Conservation (phyloP, 2,797 vertebrate species). For the Champsocephalus gunnari region DNA sequence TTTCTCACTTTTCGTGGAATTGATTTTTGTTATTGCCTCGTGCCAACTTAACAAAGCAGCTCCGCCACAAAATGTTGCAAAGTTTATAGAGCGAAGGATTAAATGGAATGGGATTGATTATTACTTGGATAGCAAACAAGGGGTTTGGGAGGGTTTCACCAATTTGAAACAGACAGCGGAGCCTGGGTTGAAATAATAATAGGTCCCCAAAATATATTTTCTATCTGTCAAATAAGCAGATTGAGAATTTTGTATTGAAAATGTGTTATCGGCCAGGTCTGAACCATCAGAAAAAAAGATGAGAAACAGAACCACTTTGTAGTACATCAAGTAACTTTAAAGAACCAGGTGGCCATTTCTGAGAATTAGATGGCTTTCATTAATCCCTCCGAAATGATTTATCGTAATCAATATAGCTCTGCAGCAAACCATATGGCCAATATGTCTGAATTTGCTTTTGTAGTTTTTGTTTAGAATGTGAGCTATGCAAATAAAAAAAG, state of each 20-base stretch:
- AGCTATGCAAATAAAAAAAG: constrained; percentile 77
- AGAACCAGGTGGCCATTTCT: constrained; percentile 43
- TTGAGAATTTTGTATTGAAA: constrained; percentile 28
- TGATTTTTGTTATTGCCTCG: constrained; percentile 57
- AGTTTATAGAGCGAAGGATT: constrained; percentile 72
- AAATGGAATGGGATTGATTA: constrained; percentile 80
- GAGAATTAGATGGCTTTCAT: constrained; percentile 57
- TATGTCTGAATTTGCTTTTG: constrained; percentile 74
- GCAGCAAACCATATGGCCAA: constrained; percentile 63
- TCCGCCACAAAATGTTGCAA: constrained; percentile 60
- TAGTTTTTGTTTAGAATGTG: constrained; percentile 80
- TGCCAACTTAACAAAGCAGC: constrained; percentile 67
- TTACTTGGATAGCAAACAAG: constrained; percentile 76
- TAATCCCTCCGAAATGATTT: constrained; percentile 66
- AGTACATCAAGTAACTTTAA: constrained; percentile 27
- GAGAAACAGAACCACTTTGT: constrained; percentile 17
- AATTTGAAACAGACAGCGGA: constrained; percentile 77
- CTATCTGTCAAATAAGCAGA: constrained; percentile 36
- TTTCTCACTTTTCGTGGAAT: constrained; percentile 66
- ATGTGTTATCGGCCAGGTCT: constrained; percentile 30
- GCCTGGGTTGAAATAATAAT: constrained; percentile 61
- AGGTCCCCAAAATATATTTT: constrained; percentile 54
- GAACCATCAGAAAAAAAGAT: constrained; percentile 22
- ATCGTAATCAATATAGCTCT: constrained; percentile 74
- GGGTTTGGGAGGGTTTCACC: constrained; percentile 75